These are phyloP conservation scores for Littorina saxatilis DNA, from an alignment of 1,140 invertebrate genomes.

Conservation along the genomic window DNA sequence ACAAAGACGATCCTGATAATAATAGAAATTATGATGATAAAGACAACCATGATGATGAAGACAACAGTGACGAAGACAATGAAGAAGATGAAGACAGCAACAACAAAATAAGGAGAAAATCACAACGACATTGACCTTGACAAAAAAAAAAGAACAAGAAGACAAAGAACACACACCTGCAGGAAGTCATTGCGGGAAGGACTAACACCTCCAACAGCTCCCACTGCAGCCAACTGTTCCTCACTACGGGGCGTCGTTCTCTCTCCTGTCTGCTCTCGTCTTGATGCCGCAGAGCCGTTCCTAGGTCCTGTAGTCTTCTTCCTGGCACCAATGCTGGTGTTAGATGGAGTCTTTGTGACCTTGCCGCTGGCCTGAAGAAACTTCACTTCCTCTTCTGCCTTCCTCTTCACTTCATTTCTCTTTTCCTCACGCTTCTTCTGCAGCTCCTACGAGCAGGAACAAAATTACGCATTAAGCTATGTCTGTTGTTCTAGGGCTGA, in stretches of 20 bases:
- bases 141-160: no score
- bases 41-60: no score
- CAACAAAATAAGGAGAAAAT: no score
- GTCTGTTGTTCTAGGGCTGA: no score
- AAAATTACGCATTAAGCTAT: no score
- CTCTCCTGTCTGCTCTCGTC: neutral
- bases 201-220: neutral
- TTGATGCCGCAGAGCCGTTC: neutral
- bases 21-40: no score
- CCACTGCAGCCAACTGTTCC: neutral
- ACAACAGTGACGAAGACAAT: no score
- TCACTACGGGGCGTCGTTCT: neutral
- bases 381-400: conserved; percentile 70
- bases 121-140: no score
- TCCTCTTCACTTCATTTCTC: conserved; percentile 66
- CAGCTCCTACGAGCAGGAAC: conserved; percentile 72
- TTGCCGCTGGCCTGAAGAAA: conserved; percentile 71
- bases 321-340: conserved; percentile 47
- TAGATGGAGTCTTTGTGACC: conserved; percentile 62
- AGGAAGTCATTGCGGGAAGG: conserved; percentile 22
- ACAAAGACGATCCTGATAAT: no score
- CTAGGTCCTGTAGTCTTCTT: conserved; percentile 45
- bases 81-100: no score
- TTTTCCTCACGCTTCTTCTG: conserved; percentile 71
- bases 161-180: no score